These are phyloP conservation scores for Manis javanica DNA, from an alignment of 2,797 vertebrate genomes.

Conservation along the genomic window DNA sequence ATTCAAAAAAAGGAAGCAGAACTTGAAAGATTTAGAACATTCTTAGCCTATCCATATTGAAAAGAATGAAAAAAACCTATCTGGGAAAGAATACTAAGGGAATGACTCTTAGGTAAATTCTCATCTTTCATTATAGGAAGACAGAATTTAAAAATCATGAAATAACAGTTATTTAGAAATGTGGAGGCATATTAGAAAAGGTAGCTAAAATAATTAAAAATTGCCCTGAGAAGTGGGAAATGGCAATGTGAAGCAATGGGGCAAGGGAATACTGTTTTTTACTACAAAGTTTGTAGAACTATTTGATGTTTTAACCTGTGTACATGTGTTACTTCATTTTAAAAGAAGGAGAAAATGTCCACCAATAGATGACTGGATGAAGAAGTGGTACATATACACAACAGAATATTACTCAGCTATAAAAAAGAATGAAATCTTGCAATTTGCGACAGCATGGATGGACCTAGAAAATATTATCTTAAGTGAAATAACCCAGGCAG, in stretches of 20 bases:
- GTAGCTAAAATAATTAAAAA: neutral
- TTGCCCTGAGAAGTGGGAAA: neutral
- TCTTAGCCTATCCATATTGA: neutral
- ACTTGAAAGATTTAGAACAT: neutral
- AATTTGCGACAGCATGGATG: too few relatives aligned
- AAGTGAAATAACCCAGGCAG: too few relatives aligned
- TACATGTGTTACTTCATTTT: neutral
- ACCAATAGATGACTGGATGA: too few relatives aligned
- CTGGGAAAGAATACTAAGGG: neutral
- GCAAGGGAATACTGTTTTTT: neutral
- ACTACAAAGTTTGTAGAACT: neutral
- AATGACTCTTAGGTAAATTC: neutral
- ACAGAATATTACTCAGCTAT: too few relatives aligned
- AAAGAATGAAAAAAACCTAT: neutral
- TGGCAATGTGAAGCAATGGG: slow-evolving; percentile 4
- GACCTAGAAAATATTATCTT: too few relatives aligned
- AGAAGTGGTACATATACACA: too few relatives aligned
- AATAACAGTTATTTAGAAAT: neutral
- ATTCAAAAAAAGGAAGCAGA: neutral
- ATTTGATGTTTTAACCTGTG: neutral
- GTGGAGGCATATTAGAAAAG: neutral
- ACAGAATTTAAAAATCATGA: slow-evolving; percentile 20
- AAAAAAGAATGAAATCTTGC: too few relatives aligned
- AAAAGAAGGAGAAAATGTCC: neutral
- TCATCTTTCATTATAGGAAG: neutral